Evolutionary conservation across 2,113 vertebrate genomes (phyloP).

Genomic region (Pteropus alecto): DNA sequence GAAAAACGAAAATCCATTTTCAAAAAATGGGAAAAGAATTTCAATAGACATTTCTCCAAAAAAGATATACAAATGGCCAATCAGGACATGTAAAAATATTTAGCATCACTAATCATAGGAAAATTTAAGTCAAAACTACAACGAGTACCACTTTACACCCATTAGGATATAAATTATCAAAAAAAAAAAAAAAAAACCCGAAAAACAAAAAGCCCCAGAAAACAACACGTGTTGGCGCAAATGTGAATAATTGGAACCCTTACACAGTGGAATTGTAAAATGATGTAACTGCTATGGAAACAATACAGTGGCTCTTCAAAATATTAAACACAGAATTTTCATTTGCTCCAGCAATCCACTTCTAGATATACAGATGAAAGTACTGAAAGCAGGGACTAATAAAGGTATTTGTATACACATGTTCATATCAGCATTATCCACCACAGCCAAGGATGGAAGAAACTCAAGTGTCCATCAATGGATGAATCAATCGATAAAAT

Average conservation of each 20-base stretch:
- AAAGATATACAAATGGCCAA: background rate
- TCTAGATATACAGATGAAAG: background rate
- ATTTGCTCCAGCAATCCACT: background rate
- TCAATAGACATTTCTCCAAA: background rate
- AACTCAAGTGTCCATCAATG: background rate
- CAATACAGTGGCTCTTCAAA: background rate
- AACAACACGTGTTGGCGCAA: background rate
- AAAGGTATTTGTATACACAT: background rate
- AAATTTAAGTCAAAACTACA: background rate
- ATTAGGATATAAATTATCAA: background rate
- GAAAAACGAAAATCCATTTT: background rate
- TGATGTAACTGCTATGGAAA: background rate
- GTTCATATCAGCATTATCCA: no score
- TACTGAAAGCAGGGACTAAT: background rate
- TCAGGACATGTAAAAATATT: background rate
- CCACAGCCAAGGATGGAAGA: background rate
- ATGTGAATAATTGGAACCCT: background rate
- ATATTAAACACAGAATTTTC: background rate
- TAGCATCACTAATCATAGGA: background rate
- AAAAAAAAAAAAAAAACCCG: background rate
- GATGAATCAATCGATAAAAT: background rate
- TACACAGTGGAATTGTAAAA: background rate
- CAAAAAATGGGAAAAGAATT: background rate
- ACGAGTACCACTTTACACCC: background rate
- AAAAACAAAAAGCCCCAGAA: background rate